Conservation (phyloP, 2,113 vertebrate genomes). For the Ictalurus furcatus region DNA sequence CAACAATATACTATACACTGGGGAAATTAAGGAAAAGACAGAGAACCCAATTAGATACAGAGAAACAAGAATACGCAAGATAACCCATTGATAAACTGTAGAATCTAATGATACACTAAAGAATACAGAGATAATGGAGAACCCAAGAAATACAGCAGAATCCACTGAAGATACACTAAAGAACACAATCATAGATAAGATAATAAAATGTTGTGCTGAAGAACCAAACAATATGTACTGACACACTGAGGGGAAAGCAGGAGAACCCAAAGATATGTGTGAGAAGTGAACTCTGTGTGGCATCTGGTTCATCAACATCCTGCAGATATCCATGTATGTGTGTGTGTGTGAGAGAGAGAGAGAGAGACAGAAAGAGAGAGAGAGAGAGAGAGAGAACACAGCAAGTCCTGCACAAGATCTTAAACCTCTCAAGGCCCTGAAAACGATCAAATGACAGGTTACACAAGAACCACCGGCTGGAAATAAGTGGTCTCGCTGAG, state of each 20-base stretch:
- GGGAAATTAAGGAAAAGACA: not conserved
- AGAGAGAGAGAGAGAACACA: slow-evolving; percentile 19
- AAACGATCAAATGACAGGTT: slow-evolving; percentile 67
- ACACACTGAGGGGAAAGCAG: not conserved
- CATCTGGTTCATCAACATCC: slow-evolving; percentile 47
- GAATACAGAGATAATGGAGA: not conserved
- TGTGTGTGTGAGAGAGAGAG: slow-evolving; percentile 16
- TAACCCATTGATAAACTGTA: no score
- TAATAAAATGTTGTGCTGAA: not conserved
- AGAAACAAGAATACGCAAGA: not conserved
- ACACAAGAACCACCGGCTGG: slow-evolving; percentile 65
- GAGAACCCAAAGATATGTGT: slow-evolving; percentile 9
- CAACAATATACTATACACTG: not conserved
- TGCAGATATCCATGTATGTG: slow-evolving; percentile 18
- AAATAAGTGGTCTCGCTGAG: slow-evolving; percentile 61
- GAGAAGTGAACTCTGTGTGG: slow-evolving; percentile 57
- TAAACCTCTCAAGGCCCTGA: slow-evolving; percentile 59
- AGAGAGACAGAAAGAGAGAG: slow-evolving; percentile 11
- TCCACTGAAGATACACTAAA: not conserved
- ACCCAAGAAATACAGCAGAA: not conserved
- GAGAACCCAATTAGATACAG: not conserved
- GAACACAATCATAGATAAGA: not conserved
- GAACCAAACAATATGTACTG: not conserved
- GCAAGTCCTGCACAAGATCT: slow-evolving; percentile 28
- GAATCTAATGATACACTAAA: not conserved